phyloP scores from a whole-genome alignment of 2,113 vertebrate genomes.

The Chrysochloris asiatica region DNA sequence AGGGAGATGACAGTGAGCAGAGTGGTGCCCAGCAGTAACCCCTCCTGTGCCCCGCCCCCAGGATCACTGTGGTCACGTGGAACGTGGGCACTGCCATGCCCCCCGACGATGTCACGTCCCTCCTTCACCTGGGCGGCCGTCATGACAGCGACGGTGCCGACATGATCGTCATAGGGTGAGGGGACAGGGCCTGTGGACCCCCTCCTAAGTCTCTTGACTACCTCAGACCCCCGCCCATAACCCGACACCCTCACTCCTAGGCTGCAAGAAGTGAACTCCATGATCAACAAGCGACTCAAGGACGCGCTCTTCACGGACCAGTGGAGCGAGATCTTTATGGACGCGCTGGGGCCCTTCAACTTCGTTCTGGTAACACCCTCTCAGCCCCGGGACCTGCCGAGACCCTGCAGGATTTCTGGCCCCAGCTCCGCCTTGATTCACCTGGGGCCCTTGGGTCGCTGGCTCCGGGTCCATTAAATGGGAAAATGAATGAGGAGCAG shows the following conservation, averaged over 20 bases:
- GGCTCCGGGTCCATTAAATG: not conserved
- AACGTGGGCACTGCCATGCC: slow-evolving; percentile 96
- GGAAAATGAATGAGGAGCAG: not conserved
- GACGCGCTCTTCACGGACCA: slow-evolving; percentile 98
- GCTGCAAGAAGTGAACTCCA: slow-evolving; percentile 98
- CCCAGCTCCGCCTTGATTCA: not conserved
- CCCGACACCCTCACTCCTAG: slow-evolving; percentile 76
- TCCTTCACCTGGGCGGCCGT: slow-evolving; percentile 92
- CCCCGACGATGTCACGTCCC: slow-evolving; percentile 92
- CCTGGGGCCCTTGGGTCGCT: not conserved
- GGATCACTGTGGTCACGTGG: slow-evolving; percentile 97
- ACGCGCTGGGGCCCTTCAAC: slow-evolving; percentile 92
- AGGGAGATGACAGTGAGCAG: not conserved
- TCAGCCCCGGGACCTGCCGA: not conserved
- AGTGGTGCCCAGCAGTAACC: not conserved
- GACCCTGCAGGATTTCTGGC: not conserved
- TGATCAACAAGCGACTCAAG: slow-evolving; percentile 97
- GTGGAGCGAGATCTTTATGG: slow-evolving; percentile 98
- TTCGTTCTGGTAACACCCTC: slow-evolving; percentile 92
- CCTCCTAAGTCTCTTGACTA: not conserved
- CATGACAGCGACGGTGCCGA: slow-evolving; percentile 89
- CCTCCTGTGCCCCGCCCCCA: slow-evolving; percentile 73
- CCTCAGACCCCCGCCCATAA: not conserved
- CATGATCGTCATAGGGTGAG: slow-evolving; percentile 98
- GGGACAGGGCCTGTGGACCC: not conserved